These are phyloP conservation scores for Zaprionus camerounensis DNA, from an alignment of 1,140 invertebrate genomes.

Conservation along the genomic window DNA sequence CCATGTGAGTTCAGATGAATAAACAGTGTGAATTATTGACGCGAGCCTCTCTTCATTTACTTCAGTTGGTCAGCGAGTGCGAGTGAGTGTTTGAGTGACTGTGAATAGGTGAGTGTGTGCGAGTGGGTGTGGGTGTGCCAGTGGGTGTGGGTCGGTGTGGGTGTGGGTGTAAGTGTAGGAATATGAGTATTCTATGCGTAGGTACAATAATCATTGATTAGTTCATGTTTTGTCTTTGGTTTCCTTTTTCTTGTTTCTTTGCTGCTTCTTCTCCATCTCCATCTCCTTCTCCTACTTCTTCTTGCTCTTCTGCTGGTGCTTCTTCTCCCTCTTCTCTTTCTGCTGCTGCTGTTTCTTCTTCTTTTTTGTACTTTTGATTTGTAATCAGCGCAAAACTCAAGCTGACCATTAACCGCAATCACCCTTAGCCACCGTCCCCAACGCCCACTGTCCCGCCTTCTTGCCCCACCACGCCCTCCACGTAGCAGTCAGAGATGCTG, in stretches of 20 bases:
- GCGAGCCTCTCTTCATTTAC: background rate
- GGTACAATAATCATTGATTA: slow-evolving; percentile 7
- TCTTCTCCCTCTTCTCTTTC: background rate
- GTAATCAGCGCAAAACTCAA: slow-evolving; percentile 45
- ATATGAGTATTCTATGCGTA: background rate
- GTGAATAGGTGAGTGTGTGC: background rate
- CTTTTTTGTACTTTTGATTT: slow-evolving; percentile 24
- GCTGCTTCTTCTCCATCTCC: background rate
- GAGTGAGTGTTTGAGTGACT: background rate
- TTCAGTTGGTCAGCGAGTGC: background rate
- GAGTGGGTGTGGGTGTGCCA: background rate
- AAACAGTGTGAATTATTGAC: slow-evolving; percentile 22
- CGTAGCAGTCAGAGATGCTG: slow-evolving; percentile 11
- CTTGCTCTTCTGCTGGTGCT: background rate
- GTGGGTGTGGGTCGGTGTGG: no score
- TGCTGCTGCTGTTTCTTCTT: background rate
- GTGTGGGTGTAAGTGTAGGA: background rate
- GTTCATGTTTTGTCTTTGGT: slow-evolving; percentile 1
- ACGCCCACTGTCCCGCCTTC: background rate
- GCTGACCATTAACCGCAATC: slow-evolving; percentile 45
- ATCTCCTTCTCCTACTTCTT: background rate
- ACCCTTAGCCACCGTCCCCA: background rate
- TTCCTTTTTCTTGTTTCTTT: slow-evolving; percentile 6
- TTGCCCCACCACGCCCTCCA: background rate
- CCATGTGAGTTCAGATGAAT: slow-evolving; percentile 2